Evolutionary conservation across 2,113 vertebrate genomes (phyloP), one percentile per base, ranked within the genome.

Genomic region (Phyllopteryx taeniolatus): DNA sequence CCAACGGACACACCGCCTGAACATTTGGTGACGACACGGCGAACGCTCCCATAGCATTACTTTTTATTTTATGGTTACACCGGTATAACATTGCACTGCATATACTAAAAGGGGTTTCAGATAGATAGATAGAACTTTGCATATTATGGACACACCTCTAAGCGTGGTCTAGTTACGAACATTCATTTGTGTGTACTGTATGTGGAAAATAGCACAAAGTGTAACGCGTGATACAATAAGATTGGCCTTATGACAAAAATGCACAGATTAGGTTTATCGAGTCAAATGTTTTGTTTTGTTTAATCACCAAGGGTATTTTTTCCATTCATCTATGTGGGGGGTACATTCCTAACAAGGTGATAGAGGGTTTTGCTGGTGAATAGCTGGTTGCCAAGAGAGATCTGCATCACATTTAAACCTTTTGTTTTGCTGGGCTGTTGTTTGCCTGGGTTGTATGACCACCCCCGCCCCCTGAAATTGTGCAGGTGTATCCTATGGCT

Each of bases 311-410:
- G 4, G 15, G 67, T 46, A 79, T 3, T 1, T 6, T 68, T 47
- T 20, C 35, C 71, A 68, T 84, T 67, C 56, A 72, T 64, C 56
- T 44, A 27, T 61, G 71, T 71, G 35, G 47, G 60, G 54, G 42
- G 74, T 76, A 81, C 71, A 83, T 86, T 90, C 75, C 65, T 60
- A 59, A 67, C 74, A 82, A 79, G 77, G 73, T 76, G 67, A 84
- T 51, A 75, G 27, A 70, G 71, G 49, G 71, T 74, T 53, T 65
- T 81, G 56, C 64, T 63, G 62, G 62, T 9, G 6, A 72, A 73
- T 60, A 60, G 67, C 70, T 65, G 43, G 14, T 76, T 80, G 62
- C 78, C 80, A 86, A 70, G 68, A 54, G 49, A 64, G 31, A 74
- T 66, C 54, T 83, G 71, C 66, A 75, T 86, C 68, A 64, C 76